Evolutionary conservation across 2,888 invertebrate species (phyloP), one percentile per base, ranked within the genome.

Genomic region (Antitype chi): DNA sequence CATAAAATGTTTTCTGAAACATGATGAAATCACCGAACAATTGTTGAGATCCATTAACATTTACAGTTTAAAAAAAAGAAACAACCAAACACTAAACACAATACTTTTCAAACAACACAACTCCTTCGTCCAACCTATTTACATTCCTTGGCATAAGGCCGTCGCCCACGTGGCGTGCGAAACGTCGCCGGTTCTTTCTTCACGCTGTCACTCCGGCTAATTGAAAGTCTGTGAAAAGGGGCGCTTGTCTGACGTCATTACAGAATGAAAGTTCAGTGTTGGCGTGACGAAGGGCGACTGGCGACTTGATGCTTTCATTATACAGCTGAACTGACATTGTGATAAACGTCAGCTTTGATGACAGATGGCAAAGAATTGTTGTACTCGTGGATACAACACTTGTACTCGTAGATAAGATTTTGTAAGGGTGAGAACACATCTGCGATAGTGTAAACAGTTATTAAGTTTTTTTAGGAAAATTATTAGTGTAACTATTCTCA

Each of bases 191-290:
- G 28, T 63, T 74, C 62, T 64, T 67, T 62, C 52, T 55, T 62
- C 55, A 73, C 59, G 53, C 80, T 81, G 88, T 87, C 89, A 88
- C 87, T 88, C 80, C 63, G 59, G 82, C 87, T 87, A 87, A 88
- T 87, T 87, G 87, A 88, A 87, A 87, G 78, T 80, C 80, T 53
- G 70, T 88, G 84, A 88, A 87, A 88, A 87, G 87, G 86, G 86
- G 63, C 84, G 76, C 75, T 20, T 82, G 80, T 81, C 80, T 84
- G 82, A 82, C 84, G 81, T 86, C 89, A 81, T 86, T 81, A 82
- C 76, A 47, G 59, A 76, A 86, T 84, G 87, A 83, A 89, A 89
- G 76, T 87, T 89, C 81, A 78, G 76, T 67, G 80, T 77, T 73
- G 55, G 60, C 70, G 78, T 88, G 84, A 84, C 80, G 86, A 84